Evolutionary conservation across 2,113 vertebrate genomes (phyloP).

Genomic region (Misgurnus anguillicaudatus): DNA sequence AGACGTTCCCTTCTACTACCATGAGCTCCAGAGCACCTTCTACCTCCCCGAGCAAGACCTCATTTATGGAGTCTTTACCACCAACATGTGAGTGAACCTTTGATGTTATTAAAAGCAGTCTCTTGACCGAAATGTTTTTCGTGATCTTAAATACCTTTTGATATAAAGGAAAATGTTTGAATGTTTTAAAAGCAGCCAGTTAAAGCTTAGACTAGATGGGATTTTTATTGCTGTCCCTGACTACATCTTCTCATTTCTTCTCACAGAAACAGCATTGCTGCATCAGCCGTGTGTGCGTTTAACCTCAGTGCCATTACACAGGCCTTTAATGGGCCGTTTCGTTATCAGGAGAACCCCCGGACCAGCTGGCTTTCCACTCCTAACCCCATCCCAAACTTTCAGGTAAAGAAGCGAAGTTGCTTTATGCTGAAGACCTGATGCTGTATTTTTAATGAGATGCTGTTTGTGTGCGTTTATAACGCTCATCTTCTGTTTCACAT

Average conservation of each 20-base stretch:
- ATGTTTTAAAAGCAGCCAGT: too few relatives aligned
- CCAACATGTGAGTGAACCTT: constrained; percentile 85
- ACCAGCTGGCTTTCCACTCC: constrained; percentile 91
- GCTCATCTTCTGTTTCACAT: too few relatives aligned
- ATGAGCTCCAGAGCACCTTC: constrained; percentile 93
- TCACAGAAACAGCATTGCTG: constrained; percentile 91
- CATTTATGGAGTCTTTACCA: constrained; percentile 95
- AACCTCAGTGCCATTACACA: constrained; percentile 90
- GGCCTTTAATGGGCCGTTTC: constrained; percentile 91
- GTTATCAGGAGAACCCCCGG: constrained; percentile 94
- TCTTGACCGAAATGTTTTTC: too few relatives aligned
- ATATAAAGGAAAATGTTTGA: too few relatives aligned
- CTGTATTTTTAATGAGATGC: too few relatives aligned
- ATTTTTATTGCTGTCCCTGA: neutral
- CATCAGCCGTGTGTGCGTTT: constrained; percentile 93
- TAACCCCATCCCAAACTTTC: constrained; percentile 93
- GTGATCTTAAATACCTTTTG: too few relatives aligned
- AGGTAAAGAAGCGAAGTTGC: constrained; percentile 74
- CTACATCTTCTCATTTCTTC: constrained; percentile 17
- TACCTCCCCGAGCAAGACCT: constrained; percentile 89
- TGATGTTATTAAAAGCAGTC: neutral
- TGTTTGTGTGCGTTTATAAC: too few relatives aligned
- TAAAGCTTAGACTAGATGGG: too few relatives aligned
- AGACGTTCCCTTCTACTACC: constrained; percentile 93
- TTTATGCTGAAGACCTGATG: too few relatives aligned